Conservation (phyloP, 1,140 invertebrate genomes). For the Drosophila ohnishii region DNA sequence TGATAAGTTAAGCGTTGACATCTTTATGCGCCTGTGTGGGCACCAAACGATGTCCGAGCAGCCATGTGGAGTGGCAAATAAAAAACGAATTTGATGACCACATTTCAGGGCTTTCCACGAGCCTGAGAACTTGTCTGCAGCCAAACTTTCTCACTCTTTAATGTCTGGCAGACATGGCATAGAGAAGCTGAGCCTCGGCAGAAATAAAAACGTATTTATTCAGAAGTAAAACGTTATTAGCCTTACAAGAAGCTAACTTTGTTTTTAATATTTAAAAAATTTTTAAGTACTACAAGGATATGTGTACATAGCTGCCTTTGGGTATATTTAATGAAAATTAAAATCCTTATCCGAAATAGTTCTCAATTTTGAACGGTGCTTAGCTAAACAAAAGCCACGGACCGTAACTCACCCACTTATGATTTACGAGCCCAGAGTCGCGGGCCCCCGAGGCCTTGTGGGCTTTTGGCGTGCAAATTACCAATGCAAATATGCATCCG, state of each 20-base stretch:
- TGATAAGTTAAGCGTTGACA: constrained; percentile 81
- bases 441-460: constrained; percentile 38
- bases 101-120: constrained; percentile 25
- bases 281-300: not conserved
- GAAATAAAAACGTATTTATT: too few relatives aligned
- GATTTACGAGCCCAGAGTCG: constrained; percentile 59
- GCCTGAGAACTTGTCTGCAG: constrained; percentile 59
- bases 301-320: not conserved
- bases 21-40: constrained; percentile 78
- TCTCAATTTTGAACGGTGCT: constrained; percentile 11
- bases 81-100: constrained; percentile 47
- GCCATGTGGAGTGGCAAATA: constrained; percentile 40
- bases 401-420: constrained; percentile 59
- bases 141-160: not conserved
- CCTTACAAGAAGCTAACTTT: not conserved
- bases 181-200: too few relatives aligned
- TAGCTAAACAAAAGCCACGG: constrained; percentile 19
- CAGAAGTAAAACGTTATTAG: not conserved
- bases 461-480: constrained; percentile 63
- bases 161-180: too few relatives aligned
- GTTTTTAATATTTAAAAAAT: not conserved
- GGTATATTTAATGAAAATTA: not conserved
- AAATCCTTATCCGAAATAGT: constrained; percentile 1
- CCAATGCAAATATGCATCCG: constrained; percentile 70
- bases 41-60: constrained; percentile 60